Base-by-base conservation (phyloP, 2,113 vertebrate genomes). In the Cephalopterus ornatus region DNA sequence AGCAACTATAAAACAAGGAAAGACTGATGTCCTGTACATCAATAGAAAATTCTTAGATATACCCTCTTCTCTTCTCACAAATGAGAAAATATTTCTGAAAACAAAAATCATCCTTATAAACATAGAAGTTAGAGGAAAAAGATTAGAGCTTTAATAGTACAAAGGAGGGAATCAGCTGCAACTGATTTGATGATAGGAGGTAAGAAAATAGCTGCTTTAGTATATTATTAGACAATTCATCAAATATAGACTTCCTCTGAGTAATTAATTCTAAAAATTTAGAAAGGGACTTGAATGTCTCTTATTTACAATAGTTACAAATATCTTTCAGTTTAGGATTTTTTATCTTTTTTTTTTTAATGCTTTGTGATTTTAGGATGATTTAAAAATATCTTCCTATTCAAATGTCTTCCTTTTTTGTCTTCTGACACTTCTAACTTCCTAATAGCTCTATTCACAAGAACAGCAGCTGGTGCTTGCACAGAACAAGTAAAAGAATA, bases 361-460 rank as follows among this genome's bases (percentile, higher is more conserved):
- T 93, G 58, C 14, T 58, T 79, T 92, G 44, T 41, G 35, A 8
- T 87, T 94, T 86, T 63, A 67, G 4, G 8, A 47, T 47, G 47
- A 35, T 70, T 89, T 76, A 47, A 88, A 94, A 96, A 94, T 92
- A 56, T 78, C 93, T 89, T 90, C 41, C 39, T 37, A 78, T 82
- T 97, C 63, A 89, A 23, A 67, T 27, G 26, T 81, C 55, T 61
- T 42, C 39, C n/a, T 62, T 86, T 39, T 74, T 67, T 89, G 17
- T 86, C 28, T 93, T 92, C 44, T 92, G 76, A 93, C 35, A 91
- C 73, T 96, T 97, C 44, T 87, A 84, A 85, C 75, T 96, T 94
- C 37, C 26, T 42, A 97, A 49, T 83, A 77, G 67, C 33, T 68
- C 88, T 75, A 76, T 96, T 96, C 72, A 80, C 33, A 70, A 91